Base-by-base conservation (phyloP, 1,140 invertebrate species). In the Tetramorium simillimum region DNA sequence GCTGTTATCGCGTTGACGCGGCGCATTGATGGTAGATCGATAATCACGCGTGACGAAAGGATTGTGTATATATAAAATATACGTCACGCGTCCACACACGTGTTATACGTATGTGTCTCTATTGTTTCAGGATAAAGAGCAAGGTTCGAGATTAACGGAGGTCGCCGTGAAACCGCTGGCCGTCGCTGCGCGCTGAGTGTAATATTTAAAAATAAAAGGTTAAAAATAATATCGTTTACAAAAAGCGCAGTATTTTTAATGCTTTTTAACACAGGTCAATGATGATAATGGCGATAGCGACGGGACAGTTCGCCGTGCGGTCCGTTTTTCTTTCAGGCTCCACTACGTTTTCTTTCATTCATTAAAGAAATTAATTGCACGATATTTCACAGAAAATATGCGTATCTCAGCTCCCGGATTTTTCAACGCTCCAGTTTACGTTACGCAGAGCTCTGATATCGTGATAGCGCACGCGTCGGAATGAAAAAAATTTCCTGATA, bases 61-160 rank as follows among this genome's bases (percentile, higher is more conserved):
- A 24, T 58, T 24, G 53, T 46, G 3, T 46, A 62, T 37, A 65
- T 46, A 18, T 24, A 40, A 70, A 14, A 43, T 53, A 51, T 24
- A 58, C 58, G 33, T 40, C 7, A 56, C 14, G 16, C 33, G n/a
- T 40, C 2, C 21, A 76, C 21, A 9, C 21, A 76, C 21, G 16
- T 5, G 5, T 9, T 6, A 1, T 28, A 56, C 37, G 21, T 28
- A 56, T 21, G 21, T 43, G 12, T 33, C 21, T 76, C 33, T 81
- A 53, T 56, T 40, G 28, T 70, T n/a, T 70, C 18, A 18, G 49
- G n/a, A 67, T 65, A 70, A 56, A 81, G 49, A 70, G 43, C 65
- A 81, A 81, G 78, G 65, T 33, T 81, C 65, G 65, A 70, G 21
- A 81, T 81, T 56, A 65, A 70, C 6, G 21, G 49, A 70, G 21